phyloP scores from a whole-genome alignment of 2,797 vertebrate species.

The Eupleurogrammus muticus region DNA sequence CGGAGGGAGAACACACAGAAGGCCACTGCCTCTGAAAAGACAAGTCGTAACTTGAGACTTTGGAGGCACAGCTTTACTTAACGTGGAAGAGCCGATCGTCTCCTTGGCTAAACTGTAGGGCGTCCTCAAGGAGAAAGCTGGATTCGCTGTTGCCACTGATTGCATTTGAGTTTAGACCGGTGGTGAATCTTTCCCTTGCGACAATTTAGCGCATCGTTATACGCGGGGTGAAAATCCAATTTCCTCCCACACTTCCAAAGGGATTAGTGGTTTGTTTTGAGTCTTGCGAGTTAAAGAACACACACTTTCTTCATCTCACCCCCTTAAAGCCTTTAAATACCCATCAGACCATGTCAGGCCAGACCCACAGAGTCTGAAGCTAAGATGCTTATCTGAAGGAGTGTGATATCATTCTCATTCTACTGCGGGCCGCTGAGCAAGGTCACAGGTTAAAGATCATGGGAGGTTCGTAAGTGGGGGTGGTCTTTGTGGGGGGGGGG shows the following conservation, averaged over 20 bases:
- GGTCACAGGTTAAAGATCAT: conserved; percentile 75
- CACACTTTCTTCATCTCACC: conserved; percentile 21
- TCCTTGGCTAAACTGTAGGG: conserved; percentile 38
- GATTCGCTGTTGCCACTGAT: conserved; percentile 33
- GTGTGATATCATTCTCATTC: conserved; percentile 64
- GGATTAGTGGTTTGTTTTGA: conserved; percentile 51
- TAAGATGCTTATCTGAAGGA: conserved; percentile 74
- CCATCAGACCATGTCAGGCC: conserved; percentile 43
- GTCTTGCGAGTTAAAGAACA: conserved; percentile 22
- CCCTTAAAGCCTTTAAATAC: conserved; percentile 48
- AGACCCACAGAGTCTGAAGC: conserved; percentile 47
- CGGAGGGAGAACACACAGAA: conserved; percentile 39
- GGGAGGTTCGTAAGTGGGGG: conserved; percentile 47
- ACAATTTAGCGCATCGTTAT: conserved; percentile 25
- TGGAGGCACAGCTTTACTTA: conserved; percentile 39
- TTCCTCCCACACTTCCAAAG: conserved; percentile 42
- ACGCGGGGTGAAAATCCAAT: conserved; percentile 51
- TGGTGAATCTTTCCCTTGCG: not conserved
- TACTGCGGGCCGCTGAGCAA: conserved; percentile 38
- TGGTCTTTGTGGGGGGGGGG: conserved; percentile 40
- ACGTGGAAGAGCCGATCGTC: conserved; percentile 49
- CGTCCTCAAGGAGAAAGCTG: conserved; percentile 18
- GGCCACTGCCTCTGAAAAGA: conserved; percentile 47
- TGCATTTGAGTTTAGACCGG: conserved; percentile 8
- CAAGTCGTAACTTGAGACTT: conserved; percentile 66